These are phyloP conservation scores for Verasper variegatus DNA, from an alignment of 2,113 vertebrate genomes.

Conservation along the genomic window DNA sequence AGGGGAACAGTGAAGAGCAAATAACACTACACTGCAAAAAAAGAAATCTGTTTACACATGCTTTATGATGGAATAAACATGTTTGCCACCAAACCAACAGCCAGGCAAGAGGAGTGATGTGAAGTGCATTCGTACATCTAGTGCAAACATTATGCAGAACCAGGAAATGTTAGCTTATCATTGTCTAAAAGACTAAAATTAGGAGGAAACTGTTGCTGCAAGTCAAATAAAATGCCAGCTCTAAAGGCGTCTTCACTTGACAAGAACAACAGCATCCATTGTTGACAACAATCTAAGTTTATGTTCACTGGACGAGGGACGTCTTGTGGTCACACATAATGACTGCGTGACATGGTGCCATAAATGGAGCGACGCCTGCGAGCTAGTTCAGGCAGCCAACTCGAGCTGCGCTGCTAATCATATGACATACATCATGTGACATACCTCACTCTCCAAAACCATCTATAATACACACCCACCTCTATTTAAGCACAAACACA, in stretches of 20 bases:
- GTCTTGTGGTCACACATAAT: neutral
- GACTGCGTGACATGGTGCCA: neutral
- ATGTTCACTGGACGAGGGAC: neutral
- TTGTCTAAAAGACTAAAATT: neutral
- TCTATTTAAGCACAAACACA: too few relatives aligned
- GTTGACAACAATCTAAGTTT: neutral
- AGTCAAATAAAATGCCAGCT: neutral
- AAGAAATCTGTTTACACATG: neutral
- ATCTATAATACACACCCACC: too few relatives aligned
- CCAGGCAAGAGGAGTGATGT: neutral
- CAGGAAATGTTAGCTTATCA: neutral
- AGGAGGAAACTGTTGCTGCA: neutral
- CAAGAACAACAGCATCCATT: neutral
- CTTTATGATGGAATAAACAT: neutral
- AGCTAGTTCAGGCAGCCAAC: too few relatives aligned
- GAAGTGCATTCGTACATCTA: too few relatives aligned
- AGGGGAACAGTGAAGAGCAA: constrained; percentile 1
- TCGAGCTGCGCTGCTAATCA: too few relatives aligned
- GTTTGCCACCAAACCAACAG: neutral
- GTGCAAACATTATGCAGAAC: neutral
- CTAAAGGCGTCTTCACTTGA: neutral
- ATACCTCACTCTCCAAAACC: too few relatives aligned
- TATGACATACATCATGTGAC: too few relatives aligned
- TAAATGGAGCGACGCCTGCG: neutral
- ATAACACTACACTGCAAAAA: neutral